Evolutionary conservation across 2,113 vertebrate species (phyloP), one percentile per base, ranked within the genome.

Genomic region (Prochilodus magdalenae): DNA sequence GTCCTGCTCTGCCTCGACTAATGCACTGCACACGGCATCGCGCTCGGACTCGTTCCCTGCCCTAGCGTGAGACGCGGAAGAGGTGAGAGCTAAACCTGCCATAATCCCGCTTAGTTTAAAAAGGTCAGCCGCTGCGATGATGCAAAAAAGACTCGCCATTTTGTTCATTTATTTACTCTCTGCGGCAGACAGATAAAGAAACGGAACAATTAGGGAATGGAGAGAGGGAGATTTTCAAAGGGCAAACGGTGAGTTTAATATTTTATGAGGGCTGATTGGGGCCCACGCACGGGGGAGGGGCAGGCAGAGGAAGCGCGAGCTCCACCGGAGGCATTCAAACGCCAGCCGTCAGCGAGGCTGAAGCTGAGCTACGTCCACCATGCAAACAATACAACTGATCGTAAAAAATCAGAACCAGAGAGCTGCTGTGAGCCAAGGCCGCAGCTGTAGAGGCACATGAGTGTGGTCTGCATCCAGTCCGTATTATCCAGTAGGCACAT

Each of bases 131-230:
- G 92, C 90, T 94, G 94, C 87, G 94, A 96, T 95, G 96, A 95
- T 80, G n/a, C n/a, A n/a, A 80, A 95, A 95, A 79, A 86, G 84
- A 74, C 16, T 20, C 67, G 95, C 94, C 94, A 95, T 95, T 96
- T 95, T 95, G 94, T 95, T 96, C 95, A 96, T 96, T 95, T 96
- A 96, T 96, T 96, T 96, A 96, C 95, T 95, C 94, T 94, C 95
- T 96, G 95, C 93, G 94, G 94, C 92, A 94, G 93, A 92, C 94
- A 95, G 95, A 96, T 96, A 96, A 96, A 96, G 93, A 92, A 90
- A 93, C 90, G 89, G 93, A 95, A 96, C 95, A 96, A 95, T 96
- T 96, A 96, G 94, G 94, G 94, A 95, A 94, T 95, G 94, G 91
- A 91, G 92, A 87, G 94, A 92, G 93, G 94, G 94, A 94, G 92